Conservation (phyloP, 2,888 invertebrate genomes). For the Colletes collaris region DNA sequence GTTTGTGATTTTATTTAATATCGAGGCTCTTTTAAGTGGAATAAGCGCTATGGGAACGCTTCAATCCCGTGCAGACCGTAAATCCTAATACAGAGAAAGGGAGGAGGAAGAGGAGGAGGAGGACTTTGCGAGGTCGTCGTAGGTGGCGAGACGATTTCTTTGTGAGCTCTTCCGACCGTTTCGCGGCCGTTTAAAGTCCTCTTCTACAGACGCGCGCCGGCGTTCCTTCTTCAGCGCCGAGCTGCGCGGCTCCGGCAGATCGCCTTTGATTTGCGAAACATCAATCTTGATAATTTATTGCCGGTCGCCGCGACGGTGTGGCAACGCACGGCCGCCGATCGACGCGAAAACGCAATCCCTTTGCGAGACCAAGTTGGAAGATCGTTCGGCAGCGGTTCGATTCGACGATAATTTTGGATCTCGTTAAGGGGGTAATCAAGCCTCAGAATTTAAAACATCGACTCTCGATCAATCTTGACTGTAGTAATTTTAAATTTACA, state of each 20-base stretch:
- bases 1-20: too few relatives aligned
- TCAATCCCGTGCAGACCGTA: slow-evolving; percentile 21
- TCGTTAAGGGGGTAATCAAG: slow-evolving; percentile 18
- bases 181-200: slow-evolving; percentile 41
- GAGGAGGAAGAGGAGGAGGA: neutral
- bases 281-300: slow-evolving; percentile 71
- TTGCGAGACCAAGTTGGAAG: neutral
- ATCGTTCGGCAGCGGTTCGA: neutral
- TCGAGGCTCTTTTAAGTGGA: too few relatives aligned
- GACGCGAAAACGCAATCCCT: slow-evolving; percentile 35
- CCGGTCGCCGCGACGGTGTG: slow-evolving; percentile 55
- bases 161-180: slow-evolving; percentile 48
- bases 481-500: too few relatives aligned
- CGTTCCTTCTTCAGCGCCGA: slow-evolving; percentile 10
- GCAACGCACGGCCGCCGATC: slow-evolving; percentile 49
- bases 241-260: slow-evolving; percentile 56
- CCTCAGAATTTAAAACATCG: too few relatives aligned
- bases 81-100: slow-evolving; percentile 53
- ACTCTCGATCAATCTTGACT: too few relatives aligned
- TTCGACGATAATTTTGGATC: slow-evolving; percentile 34
- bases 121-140: slow-evolving; percentile 53
- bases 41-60: too few relatives aligned
- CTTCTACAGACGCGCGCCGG: slow-evolving; percentile 15
- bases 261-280: slow-evolving; percentile 70
- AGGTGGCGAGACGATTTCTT: slow-evolving; percentile 69